phyloP scores from a whole-genome alignment of 2,113 vertebrate species.

The Ginglymostoma cirratum region DNA sequence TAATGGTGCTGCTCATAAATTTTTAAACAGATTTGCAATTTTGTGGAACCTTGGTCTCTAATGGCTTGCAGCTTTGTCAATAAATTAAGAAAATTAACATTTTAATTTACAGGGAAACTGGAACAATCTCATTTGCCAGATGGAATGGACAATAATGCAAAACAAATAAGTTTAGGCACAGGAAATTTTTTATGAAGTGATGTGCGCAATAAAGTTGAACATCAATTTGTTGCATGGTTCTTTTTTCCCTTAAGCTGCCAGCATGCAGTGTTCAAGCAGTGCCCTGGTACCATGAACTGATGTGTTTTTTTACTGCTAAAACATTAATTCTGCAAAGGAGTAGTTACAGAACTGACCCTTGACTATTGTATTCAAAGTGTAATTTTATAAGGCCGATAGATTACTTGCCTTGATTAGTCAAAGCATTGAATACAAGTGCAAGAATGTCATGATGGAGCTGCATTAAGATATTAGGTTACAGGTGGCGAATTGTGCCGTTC shows the following conservation, averaged over 20 bases:
- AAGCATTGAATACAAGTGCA: no score
- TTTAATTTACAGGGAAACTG: not conserved
- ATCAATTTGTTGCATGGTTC: not conserved
- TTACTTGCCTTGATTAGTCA: no score
- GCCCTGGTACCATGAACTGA: not conserved
- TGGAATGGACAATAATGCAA: not conserved
- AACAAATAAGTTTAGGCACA: not conserved
- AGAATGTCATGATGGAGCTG: no score
- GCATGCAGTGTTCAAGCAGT: not conserved
- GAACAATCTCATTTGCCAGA: not conserved
- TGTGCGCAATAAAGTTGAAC: not conserved
- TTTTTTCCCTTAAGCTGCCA: not conserved
- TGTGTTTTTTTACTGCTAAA: not conserved
- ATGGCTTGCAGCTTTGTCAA: not conserved
- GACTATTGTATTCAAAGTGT: not conserved
- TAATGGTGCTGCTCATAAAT: not conserved
- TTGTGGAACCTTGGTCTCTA: not conserved
- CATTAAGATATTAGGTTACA: no score
- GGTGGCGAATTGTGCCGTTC: no score
- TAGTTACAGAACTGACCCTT: not conserved
- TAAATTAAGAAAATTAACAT: conserved; percentile 9
- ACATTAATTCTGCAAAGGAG: not conserved
- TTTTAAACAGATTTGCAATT: not conserved
- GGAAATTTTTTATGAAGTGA: not conserved
- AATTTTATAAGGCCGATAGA: not conserved